Evolutionary conservation across 2,113 vertebrate genomes (phyloP), one percentile per base, ranked within the genome.

Genomic region (Opisthocomus hoazin): DNA sequence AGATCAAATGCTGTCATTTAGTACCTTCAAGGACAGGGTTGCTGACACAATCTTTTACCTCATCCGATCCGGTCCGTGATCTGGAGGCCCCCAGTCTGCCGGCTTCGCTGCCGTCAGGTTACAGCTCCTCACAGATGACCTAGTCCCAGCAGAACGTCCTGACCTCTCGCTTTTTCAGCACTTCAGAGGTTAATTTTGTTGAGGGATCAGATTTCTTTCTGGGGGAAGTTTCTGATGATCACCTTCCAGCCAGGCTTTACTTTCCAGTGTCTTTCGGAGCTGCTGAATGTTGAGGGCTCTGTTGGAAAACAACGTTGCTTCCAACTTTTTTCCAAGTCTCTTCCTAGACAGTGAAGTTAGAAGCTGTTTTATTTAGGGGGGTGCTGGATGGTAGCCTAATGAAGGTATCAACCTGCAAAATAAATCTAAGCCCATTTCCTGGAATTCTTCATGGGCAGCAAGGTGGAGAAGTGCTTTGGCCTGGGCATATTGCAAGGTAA

Each of bases 171-270:
- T 96, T 91, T 74, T 95, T 78, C 97, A 90, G 98, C 97, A 97
- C 97, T 98, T 97, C 81, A 97, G 97, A 97, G 98, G 98, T 98
- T 98, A 98, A 98, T 98, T 98, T 95, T 94, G 86, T 96, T 91
- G 94, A 96, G 92, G 97, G 98, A 98, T 98, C 98, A 68, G 93
- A 96, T 98, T 98, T 98, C 98, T 97, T 97, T 97, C 71, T 84
- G 74, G 96, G 95, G 96, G 97, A 97, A 94, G 96, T 96, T 96
- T 97, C 96, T 87, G 96, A 97, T 95, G 97, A 98, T 96, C 97
- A 96, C 96, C 93, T 96, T 92, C 94, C 70, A 95, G 96, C 96
- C 66, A 54, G 89, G 89, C 83, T 97, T 96, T 90, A 64, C 85
- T 96, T 93, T 58, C 32, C 95, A 93, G 94, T 96, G 87, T 97